phyloP scores from a whole-genome alignment of 2,888 invertebrate genomes.

The Pachydiplax longipennis region DNA sequence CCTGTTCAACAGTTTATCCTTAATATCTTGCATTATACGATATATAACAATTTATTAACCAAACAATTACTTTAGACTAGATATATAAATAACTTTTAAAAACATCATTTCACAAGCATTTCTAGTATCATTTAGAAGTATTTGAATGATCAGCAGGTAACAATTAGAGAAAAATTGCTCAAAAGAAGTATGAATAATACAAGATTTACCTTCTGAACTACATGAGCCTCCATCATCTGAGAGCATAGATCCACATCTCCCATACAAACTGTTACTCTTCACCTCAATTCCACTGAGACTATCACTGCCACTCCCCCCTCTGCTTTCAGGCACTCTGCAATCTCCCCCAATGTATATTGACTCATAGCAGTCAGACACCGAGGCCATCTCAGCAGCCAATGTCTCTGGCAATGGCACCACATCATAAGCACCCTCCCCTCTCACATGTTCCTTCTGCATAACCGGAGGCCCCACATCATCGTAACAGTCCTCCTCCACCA shows the following conservation, averaged over 20 bases:
- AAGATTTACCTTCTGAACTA: slow-evolving; percentile 51
- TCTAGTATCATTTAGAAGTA: too few species aligned
- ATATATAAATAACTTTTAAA: too few species aligned
- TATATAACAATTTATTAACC: too few species aligned
- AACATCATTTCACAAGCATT: too few species aligned
- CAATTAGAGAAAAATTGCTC: too few species aligned
- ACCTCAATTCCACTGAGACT: slow-evolving; percentile 53
- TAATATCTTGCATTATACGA: too few species aligned
- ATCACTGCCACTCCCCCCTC: slow-evolving; percentile 45
- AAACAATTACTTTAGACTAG: too few species aligned
- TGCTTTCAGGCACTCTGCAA: background rate
- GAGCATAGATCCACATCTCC: slow-evolving; percentile 48
- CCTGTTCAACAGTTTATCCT: too few species aligned
- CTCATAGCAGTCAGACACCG: slow-evolving; percentile 62
- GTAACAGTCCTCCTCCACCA: slow-evolving; percentile 6
- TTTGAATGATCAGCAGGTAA: too few species aligned
- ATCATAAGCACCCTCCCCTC: slow-evolving; percentile 52
- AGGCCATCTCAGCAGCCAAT: slow-evolving; percentile 46
- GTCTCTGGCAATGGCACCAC: slow-evolving; percentile 49
- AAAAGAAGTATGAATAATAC: background rate
- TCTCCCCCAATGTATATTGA: slow-evolving; percentile 56
- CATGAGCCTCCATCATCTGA: slow-evolving; percentile 51
- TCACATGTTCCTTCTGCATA: background rate
- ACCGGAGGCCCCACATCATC: slow-evolving; percentile 1
- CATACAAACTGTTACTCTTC: slow-evolving; percentile 55